Conservation (phyloP, 1,140 invertebrate genomes). For the Ganaspis sp. region DNA sequence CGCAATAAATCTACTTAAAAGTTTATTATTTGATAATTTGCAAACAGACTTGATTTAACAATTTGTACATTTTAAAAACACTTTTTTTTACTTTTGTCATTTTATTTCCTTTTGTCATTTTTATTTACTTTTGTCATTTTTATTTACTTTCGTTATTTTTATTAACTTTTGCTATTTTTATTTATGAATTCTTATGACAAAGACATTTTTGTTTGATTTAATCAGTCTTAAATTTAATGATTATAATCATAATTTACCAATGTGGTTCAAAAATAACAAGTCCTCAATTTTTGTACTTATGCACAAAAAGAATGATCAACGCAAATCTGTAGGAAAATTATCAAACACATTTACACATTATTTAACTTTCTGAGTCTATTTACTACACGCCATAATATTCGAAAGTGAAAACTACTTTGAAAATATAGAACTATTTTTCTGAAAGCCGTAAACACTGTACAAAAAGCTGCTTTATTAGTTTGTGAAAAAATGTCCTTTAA, state of each 20-base stretch:
- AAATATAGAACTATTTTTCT: background rate
- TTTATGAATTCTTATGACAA: no score
- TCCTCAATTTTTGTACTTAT: background rate
- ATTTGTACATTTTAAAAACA: no score
- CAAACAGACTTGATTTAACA: background rate
- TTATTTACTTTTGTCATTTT: no score
- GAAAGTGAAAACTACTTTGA: background rate
- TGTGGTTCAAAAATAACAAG: background rate
- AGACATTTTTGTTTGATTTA: background rate
- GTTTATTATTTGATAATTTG: conserved; percentile 2
- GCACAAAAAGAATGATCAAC: background rate
- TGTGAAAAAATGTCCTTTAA: background rate
- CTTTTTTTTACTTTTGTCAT: background rate
- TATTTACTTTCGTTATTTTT: no score
- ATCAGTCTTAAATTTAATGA: background rate
- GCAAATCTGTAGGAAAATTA: conserved; percentile 9
- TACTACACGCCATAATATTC: background rate
- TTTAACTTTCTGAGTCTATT: background rate
- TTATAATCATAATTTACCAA: background rate
- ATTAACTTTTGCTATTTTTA: no score
- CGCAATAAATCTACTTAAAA: background rate
- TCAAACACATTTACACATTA: background rate
- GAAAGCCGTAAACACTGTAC: background rate
- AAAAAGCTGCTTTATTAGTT: background rate
- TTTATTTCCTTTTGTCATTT: background rate